A percentile compares a stretch with the other conserved stretches of the same genome.
Evolutionary conservation across 2,113 vertebrate species (phyloP).

Genomic region (Crocuta crocuta): DNA sequence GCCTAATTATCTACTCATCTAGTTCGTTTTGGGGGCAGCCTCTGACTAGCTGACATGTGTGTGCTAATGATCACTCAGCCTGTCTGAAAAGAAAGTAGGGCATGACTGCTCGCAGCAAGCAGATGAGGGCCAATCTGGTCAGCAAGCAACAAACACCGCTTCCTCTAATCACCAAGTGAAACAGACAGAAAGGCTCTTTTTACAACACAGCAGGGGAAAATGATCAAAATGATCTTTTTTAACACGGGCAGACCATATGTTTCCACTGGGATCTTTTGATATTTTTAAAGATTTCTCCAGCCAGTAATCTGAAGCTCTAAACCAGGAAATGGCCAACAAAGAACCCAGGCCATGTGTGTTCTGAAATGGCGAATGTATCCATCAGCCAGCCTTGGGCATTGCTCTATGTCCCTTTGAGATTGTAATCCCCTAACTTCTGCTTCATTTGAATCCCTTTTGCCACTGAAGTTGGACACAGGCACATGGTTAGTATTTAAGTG

Average conservation of each 20-base stretch:
- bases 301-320: conserved; percentile 6
- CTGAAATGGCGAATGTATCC: background rate
- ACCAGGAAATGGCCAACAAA: background rate
- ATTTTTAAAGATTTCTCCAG: conserved; percentile 52
- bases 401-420: background rate
- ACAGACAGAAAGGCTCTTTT: background rate
- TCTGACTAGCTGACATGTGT: background rate
- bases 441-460: background rate
- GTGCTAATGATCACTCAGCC: background rate
- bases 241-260: background rate
- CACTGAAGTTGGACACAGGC: background rate
- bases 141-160: background rate
- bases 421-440: conserved; percentile 1
- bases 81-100: background rate
- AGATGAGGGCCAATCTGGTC: background rate
- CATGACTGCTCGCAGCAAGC: background rate
- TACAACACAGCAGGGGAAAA: background rate
- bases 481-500: background rate
- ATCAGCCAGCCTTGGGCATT: background rate
- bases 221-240: conserved; percentile 42
- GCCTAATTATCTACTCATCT: background rate
- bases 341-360: background rate
- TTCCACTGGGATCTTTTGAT: background rate
- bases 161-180: background rate
- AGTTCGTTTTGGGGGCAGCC: background rate